Evolutionary conservation across 2,113 vertebrate genomes (phyloP).

Genomic region (Ammospiza nelsoni): DNA sequence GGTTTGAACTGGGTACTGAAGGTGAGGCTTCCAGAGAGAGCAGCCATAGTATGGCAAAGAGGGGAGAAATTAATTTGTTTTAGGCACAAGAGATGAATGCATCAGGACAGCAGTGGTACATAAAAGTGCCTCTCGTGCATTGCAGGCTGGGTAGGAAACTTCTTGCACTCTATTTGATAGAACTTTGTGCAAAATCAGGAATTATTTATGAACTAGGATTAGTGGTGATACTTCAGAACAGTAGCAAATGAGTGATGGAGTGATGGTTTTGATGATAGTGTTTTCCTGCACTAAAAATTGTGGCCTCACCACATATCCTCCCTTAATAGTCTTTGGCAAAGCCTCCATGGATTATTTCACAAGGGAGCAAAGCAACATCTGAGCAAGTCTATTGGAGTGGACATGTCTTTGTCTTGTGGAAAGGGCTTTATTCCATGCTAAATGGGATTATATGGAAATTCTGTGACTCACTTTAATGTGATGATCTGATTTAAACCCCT

Average conservation of each 20-base stretch:
- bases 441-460: neutral
- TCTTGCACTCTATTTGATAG: neutral
- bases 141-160: neutral
- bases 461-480: neutral
- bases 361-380: neutral
- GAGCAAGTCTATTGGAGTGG: neutral
- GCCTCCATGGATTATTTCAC: neutral
- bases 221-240: neutral
- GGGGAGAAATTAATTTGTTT: neutral
- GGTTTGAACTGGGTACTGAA: neutral
- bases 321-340: neutral
- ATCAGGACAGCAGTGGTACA: neutral
- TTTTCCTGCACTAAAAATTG: neutral
- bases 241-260: neutral
- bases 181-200: neutral
- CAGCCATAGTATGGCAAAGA: neutral
- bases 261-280: neutral
- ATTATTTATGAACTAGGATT: neutral
- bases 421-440: neutral
- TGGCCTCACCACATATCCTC: neutral
- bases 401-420: neutral
- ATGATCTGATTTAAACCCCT: neutral
- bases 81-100: neutral
- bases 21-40: conserved; percentile 2
- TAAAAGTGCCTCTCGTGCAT: neutral